phyloP scores from a whole-genome alignment of 30 jellyfish, hydroid and myxozoan species.

The Aurelia sp. region DNA sequence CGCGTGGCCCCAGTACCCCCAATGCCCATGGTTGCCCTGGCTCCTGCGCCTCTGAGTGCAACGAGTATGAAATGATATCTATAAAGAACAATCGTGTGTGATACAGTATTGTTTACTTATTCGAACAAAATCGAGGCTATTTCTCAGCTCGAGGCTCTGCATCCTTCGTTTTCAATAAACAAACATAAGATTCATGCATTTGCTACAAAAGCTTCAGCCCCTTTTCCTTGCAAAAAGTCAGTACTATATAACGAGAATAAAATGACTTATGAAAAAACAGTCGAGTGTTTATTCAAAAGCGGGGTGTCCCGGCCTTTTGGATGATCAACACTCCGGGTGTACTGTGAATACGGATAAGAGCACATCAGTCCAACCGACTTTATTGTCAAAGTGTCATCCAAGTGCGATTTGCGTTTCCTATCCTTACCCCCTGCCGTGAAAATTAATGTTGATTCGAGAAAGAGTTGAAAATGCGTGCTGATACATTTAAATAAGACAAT shows the following conservation, averaged over 20 bases:
- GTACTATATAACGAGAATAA: not conserved
- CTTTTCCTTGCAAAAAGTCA: too few species aligned
- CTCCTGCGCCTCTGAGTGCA: too few species aligned
- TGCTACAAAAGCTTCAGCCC: too few species aligned
- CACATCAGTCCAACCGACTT: conserved; percentile 72
- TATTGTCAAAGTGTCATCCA: conserved; percentile 77
- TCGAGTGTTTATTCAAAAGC: conserved; percentile 59
- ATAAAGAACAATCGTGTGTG: too few species aligned
- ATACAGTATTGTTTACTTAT: too few species aligned
- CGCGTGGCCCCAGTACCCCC: too few species aligned
- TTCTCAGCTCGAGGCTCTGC: too few species aligned
- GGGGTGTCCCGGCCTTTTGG: conserved; percentile 70
- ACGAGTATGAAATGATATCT: too few species aligned
- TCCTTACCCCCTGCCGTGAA: conserved; percentile 73
- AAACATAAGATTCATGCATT: too few species aligned
- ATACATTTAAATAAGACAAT: conserved; percentile 36
- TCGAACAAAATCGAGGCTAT: too few species aligned
- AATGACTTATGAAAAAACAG: conserved; percentile 39
- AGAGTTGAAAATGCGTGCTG: conserved; percentile 42
- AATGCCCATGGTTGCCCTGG: too few species aligned
- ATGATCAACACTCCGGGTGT: conserved; percentile 61
- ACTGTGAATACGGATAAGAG: conserved; percentile 47
- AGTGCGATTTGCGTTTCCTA: conserved; percentile 67
- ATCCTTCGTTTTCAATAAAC: too few species aligned
- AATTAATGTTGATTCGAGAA: conserved; percentile 74